Base-by-base conservation (phyloP, 1,140 invertebrate species). In the Mycetomoellerius zeteki region DNA sequence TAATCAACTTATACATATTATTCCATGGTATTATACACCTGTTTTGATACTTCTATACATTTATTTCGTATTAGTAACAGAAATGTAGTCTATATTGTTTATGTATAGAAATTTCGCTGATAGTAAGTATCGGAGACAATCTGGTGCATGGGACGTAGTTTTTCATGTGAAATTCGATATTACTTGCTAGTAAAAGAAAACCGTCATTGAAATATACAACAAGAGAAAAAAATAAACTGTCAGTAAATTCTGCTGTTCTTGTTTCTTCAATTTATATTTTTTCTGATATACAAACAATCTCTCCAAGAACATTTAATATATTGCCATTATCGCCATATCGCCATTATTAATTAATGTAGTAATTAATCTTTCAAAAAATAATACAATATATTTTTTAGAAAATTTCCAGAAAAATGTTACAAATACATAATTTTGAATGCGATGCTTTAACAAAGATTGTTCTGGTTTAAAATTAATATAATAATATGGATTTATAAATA, bases 191-290 rank as follows among this genome's bases (percentile, higher is more conserved):
- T 58, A 72, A 71, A 72, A 52, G 2, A 6, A 27, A 67, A 56
- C 7, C 14, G 21, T 43, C 21, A 52, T 21, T 60, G 24, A 43
- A 43, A 58, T n/a, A 71, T 56, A 16, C 12, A 30, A 84, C 73
- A 7, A 62, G 54, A 60, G 47, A 47, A n/a, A 47, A 16, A 72
- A 82, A 82, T 14, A 30, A 82, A 60, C n/a, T 73, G 3, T 73
- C 33, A 73, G n/a, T 75, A 73, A 43, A n/a, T 3, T 10, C n/a
- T n/a, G 27, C 14, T 37, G n/a, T 14, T 69, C 60, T 43, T 43
- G 12, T 24, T 7, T 65, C 8, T 52, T 21, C n/a, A 5, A 69
- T 24, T 4, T 69, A 0, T 12, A 77, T 65, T 67, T 80, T 56
- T 37, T 12, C 14, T 33, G 2, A 33, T 54, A 21, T 54, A 37